phyloP scores from a whole-genome alignment of 2,888 invertebrate species.

The Heliconius ethilla region DNA sequence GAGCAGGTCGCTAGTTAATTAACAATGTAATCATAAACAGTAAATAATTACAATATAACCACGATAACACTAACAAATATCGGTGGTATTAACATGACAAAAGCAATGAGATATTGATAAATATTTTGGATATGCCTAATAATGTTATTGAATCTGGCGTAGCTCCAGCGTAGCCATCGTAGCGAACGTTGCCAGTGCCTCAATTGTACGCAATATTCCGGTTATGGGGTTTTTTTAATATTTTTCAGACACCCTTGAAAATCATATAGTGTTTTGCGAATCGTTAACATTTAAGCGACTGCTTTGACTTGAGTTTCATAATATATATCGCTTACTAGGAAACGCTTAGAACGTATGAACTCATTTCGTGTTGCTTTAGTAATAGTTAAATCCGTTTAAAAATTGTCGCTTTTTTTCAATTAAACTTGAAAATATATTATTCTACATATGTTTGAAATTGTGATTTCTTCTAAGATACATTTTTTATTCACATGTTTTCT shows the following conservation, averaged over 20 bases:
- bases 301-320: neutral
- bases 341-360: neutral
- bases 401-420: no score
- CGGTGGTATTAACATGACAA: slow-evolving; percentile 38
- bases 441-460: no score
- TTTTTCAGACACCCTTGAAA: slow-evolving; percentile 37
- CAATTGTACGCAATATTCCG: slow-evolving; percentile 46
- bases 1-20: neutral
- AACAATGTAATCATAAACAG: neutral
- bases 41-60: slow-evolving; percentile 5
- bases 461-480: neutral
- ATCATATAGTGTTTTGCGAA: slow-evolving; percentile 29
- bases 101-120: slow-evolving; percentile 46
- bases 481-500: neutral
- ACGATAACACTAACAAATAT: slow-evolving; percentile 25
- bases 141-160: slow-evolving; percentile 61
- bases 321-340: neutral
- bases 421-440: no score
- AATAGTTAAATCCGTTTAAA: no score
- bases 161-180: slow-evolving; percentile 57
- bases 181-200: slow-evolving; percentile 58
- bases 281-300: slow-evolving; percentile 19
- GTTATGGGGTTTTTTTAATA: slow-evolving; percentile 40
- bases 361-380: neutral
- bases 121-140: slow-evolving; percentile 54